Base-by-base conservation (phyloP, 1,140 invertebrate species). In the Camponotus vicinus region DNA sequence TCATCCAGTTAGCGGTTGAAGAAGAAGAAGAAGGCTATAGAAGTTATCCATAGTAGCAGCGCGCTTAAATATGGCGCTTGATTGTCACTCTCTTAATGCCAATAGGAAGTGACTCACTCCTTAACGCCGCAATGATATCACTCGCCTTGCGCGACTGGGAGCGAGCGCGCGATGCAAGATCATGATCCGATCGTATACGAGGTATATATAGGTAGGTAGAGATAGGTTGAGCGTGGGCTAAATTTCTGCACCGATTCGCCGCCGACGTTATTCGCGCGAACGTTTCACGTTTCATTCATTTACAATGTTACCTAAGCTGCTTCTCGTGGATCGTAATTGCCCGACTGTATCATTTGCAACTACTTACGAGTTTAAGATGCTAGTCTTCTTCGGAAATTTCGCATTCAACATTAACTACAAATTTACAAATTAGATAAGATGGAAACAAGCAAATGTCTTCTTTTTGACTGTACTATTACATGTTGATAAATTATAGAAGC, bases 51-150 rank as follows among this genome's bases (percentile, higher is more conserved):
- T 59, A 18, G 27, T 42, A 52, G 70, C 55, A 15, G 27, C 55
- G 34, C 40, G 40, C 55, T 52, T 57, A 45, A 86, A 82, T 21
- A 52, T 27, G 76, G 21, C 42, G 83, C 88, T 85, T 61, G 83
- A 88, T 86, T 82, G 89, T 85, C 87, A 55, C 76, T 86, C 76
- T 86, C 79, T 91, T 92, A 92, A 92, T 88, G 88, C 88, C 91
- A 92, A 91, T 92, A 90, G 92, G 88, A 91, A 92, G 84, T 92
- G 92, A 92, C 82, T 92, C 92, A 92, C 87, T 90, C 70, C 69
- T 88, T 85, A 89, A 90, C 85, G 77, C 80, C 85, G 90, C 83
- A 91, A 89, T 91, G 90, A 91, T 91, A 91, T 91, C 90, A 91
- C 67, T 87, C 42, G 61, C 40, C 71, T 55, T 73, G 73, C 85